Percentiles rank a stretch among this genome's conserved stretches.
These are phyloP conservation scores for Aulostomus chinensis DNA, from an alignment of 2,797 vertebrate genomes.

Conservation along the genomic window DNA sequence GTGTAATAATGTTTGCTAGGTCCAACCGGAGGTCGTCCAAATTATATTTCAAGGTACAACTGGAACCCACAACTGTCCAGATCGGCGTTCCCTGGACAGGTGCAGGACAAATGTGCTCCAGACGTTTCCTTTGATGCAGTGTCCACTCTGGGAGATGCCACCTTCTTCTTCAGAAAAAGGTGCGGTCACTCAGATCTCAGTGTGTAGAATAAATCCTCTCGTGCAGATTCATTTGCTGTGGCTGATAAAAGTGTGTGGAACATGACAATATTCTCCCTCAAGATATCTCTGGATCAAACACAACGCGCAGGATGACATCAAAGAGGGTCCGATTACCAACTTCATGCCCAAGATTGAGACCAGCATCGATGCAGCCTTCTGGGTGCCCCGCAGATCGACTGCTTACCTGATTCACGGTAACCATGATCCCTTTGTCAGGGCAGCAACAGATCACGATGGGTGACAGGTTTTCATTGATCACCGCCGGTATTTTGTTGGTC, in stretches of 20 bases:
- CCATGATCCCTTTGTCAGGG: background rate
- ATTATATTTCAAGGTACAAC: constrained; percentile 34
- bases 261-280: too few species aligned
- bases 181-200: too few species aligned
- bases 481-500: too few species aligned
- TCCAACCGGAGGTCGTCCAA: constrained; percentile 36
- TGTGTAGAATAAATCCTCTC: too few species aligned
- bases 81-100: constrained; percentile 39
- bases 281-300: constrained; percentile 84
- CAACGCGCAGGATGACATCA: constrained; percentile 66
- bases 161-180: constrained; percentile 75
- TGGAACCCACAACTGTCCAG: constrained; percentile 57
- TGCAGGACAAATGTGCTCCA: constrained; percentile 70
- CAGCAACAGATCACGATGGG: background rate
- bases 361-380: constrained; percentile 78
- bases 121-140: constrained; percentile 73
- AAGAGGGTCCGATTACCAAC: constrained; percentile 78
- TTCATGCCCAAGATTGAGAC: constrained; percentile 80
- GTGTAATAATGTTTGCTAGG: constrained; percentile 44
- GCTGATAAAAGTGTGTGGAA: too few species aligned
- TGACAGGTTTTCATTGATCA: background rate
- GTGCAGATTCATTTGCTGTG: too few species aligned
- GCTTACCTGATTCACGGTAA: constrained; percentile 81
- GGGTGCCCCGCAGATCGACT: constrained; percentile 72
- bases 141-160: constrained; percentile 62